phyloP scores from a whole-genome alignment of 1,140 invertebrate species.

The Diachasmimorpha longicaudata region DNA sequence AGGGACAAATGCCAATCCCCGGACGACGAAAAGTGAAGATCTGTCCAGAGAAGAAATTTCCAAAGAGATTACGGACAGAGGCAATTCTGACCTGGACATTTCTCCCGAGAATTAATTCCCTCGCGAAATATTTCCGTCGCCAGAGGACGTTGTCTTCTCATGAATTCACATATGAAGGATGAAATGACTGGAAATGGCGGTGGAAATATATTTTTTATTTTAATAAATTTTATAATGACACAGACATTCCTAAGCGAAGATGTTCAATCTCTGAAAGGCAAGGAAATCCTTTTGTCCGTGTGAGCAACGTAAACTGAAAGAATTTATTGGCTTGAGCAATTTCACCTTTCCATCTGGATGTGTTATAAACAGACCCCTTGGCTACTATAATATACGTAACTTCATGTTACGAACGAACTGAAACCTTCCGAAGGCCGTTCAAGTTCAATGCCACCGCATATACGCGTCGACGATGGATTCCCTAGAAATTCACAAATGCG shows the following conservation, averaged over 20 bases:
- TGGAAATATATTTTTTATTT: no score
- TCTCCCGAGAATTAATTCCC: not conserved
- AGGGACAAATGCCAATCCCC: no score
- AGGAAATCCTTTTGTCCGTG: not conserved
- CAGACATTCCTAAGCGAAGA: not conserved
- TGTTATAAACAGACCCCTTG: not conserved
- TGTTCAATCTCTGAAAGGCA: not conserved
- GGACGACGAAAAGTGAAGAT: no score
- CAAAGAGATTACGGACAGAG: no score
- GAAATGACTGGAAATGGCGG: no score
- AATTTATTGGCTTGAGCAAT: not conserved
- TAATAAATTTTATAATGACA: not conserved
- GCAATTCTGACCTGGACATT: no score
- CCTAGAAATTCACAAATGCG: not conserved
- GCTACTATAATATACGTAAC: not conserved
- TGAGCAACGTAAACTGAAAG: not conserved
- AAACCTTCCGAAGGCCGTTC: slow-evolving; percentile 9
- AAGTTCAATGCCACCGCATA: slow-evolving; percentile 10
- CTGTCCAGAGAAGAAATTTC: no score
- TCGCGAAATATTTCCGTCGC: not conserved
- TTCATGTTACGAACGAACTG: not conserved
- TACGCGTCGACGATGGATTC: not conserved
- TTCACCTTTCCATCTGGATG: not conserved
- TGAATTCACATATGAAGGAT: no score
- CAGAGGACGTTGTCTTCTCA: no score